These are phyloP conservation scores for Perccottus glenii DNA, from an alignment of 2,113 vertebrate species.

Conservation along the genomic window DNA sequence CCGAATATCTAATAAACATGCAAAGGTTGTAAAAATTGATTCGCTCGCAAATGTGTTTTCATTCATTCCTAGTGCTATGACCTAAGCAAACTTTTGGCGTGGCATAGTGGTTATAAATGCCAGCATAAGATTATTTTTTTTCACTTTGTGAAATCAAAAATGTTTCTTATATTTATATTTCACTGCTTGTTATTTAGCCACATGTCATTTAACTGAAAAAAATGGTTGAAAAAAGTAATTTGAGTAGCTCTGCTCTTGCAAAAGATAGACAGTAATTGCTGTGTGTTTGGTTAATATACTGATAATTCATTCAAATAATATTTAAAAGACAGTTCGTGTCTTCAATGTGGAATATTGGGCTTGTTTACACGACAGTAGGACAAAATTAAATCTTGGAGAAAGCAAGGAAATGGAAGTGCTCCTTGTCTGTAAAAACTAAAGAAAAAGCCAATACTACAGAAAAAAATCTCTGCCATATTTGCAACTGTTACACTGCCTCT, in stretches of 20 bases:
- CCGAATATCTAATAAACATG: conserved; percentile 75
- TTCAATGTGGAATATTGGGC: conserved; percentile 1
- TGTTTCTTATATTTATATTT: background rate
- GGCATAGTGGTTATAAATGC: background rate
- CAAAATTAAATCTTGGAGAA: conserved; percentile 17
- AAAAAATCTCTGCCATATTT: conserved; percentile 25
- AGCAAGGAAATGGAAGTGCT: conserved; percentile 18
- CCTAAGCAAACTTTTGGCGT: conserved; percentile 57
- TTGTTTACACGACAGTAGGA: conserved; percentile 18
- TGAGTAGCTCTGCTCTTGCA: background rate
- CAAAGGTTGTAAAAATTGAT: conserved; percentile 79
- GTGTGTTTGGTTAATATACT: no score
- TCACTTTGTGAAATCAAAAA: conserved; percentile 8
- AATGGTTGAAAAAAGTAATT: conserved; percentile 12
- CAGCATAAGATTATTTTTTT: conserved; percentile 3
- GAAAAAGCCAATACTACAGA: conserved; percentile 4
- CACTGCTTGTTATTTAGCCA: background rate
- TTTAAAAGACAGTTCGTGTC: background rate
- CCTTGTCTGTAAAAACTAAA: conserved; percentile 23
- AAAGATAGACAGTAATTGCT: background rate
- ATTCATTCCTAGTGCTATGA: conserved; percentile 65
- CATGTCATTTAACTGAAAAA: background rate
- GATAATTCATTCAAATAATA: background rate
- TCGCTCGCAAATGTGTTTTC: conserved; percentile 72
- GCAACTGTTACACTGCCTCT: conserved; percentile 8